These are phyloP conservation scores for Crotalus adamanteus DNA, from an alignment of 2,797 vertebrate species.

Conservation along the genomic window DNA sequence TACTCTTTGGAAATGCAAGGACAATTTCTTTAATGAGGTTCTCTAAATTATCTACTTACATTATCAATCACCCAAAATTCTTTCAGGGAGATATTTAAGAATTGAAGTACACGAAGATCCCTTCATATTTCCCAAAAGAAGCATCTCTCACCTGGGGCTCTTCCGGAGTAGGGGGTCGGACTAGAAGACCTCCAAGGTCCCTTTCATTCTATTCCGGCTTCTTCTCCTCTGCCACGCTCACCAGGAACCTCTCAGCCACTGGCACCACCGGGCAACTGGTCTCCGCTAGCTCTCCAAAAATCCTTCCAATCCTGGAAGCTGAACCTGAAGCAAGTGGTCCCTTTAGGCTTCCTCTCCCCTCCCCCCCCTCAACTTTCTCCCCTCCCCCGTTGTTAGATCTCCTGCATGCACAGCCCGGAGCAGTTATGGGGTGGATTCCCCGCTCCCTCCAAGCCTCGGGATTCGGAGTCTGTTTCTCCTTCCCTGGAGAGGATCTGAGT, in stretches of 20 bases:
- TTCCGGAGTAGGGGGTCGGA: neutral
- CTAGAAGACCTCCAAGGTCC: no score
- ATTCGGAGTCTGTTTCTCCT: no score
- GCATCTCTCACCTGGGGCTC: neutral
- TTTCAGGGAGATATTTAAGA: neutral
- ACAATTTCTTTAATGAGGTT: no score
- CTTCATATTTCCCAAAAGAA: neutral
- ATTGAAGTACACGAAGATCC: no score
- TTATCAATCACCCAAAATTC: neutral
- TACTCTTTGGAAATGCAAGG: no score
- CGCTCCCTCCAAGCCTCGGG: no score
- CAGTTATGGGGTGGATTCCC: no score
- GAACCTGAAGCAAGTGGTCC: neutral
- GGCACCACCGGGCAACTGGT: neutral
- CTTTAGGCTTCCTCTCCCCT: neutral
- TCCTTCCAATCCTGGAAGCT: no score
- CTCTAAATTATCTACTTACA: no score
- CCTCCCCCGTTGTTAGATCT: no score
- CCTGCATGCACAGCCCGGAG: neutral
- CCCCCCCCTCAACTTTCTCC: no score
- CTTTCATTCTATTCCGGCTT: neutral
- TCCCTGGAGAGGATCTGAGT: no score
- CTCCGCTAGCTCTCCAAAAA: neutral
- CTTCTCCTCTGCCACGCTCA: neutral
- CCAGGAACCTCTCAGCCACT: neutral